Evolutionary conservation across 1,140 invertebrate species (phyloP).

Genomic region (Pseudomyrmex flavicornis): DNA sequence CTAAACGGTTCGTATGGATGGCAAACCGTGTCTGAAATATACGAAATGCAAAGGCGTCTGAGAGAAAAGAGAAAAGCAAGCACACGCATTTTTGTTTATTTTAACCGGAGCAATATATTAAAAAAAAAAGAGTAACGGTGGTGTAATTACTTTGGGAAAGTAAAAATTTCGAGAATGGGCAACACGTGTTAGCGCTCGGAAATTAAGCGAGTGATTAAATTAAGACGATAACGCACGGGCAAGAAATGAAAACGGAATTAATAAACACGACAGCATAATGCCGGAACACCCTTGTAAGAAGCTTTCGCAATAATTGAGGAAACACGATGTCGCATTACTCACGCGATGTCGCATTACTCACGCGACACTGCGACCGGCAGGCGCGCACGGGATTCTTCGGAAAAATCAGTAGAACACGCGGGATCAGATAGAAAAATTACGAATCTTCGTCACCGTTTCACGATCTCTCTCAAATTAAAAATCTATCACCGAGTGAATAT

Average conservation of each 20-base stretch:
- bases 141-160: no score
- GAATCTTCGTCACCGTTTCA: no score
- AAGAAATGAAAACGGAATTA: constrained; percentile 14
- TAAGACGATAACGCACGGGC: constrained; percentile 17
- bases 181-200: background rate
- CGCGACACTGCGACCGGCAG: background rate
- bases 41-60: background rate
- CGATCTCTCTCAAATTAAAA: no score
- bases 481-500: no score
- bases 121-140: no score
- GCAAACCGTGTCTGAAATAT: constrained; percentile 87
- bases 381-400: background rate
- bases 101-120: no score
- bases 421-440: background rate
- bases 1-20: constrained; percentile 97
- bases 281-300: background rate
- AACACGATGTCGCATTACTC: constrained; percentile 25
- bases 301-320: constrained; percentile 49
- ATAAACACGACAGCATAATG: constrained; percentile 10
- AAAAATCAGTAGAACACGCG: constrained; percentile 13
- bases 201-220: constrained; percentile 39
- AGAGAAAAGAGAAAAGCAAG: background rate
- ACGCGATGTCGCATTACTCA: constrained; percentile 32
- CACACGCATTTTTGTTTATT: no score
- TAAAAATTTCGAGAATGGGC: background rate